Evolutionary conservation across 2,888 invertebrate genomes (phyloP).

Genomic region (Conchocele bisecta): DNA sequence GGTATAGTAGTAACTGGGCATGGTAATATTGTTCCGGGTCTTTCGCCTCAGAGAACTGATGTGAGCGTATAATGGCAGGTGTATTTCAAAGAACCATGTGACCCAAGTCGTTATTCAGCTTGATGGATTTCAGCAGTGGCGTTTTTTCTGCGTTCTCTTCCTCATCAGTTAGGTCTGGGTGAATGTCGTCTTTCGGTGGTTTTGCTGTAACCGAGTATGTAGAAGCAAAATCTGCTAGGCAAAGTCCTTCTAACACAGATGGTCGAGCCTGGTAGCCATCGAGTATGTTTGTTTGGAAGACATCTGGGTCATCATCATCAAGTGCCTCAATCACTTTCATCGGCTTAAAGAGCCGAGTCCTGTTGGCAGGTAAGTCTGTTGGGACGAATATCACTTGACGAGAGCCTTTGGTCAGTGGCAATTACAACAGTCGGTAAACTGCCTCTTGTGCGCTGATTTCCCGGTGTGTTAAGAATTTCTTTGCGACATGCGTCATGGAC

Average conservation of each 20-base stretch:
- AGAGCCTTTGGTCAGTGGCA: slow-evolving; percentile 43
- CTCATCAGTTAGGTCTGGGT: not conserved
- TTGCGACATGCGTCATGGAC: slow-evolving; percentile 23
- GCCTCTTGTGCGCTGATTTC: slow-evolving; percentile 66
- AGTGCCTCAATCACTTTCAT: slow-evolving; percentile 45
- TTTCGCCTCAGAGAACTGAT: slow-evolving; percentile 13
- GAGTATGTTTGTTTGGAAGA: slow-evolving; percentile 45
- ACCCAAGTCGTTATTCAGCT: slow-evolving; percentile 23
- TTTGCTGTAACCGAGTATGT: slow-evolving; percentile 3
- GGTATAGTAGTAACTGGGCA: slow-evolving; percentile 1
- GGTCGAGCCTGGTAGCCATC: slow-evolving; percentile 71
- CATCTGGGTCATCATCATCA: slow-evolving; percentile 40
- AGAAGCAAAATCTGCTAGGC: slow-evolving; percentile 71
- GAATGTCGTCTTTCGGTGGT: not conserved
- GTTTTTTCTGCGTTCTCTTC: slow-evolving; percentile 1
- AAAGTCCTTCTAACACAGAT: slow-evolving; percentile 62
- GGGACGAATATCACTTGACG: slow-evolving; percentile 45
- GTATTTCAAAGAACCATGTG: slow-evolving; percentile 1
- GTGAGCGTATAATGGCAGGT: slow-evolving; percentile 12
- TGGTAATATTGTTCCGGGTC: slow-evolving; percentile 16
- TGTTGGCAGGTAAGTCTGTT: slow-evolving; percentile 57
- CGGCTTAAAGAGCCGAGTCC: slow-evolving; percentile 66
- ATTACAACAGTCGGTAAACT: slow-evolving; percentile 46
- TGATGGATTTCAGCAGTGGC: slow-evolving; percentile 18
- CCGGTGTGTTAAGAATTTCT: slow-evolving; percentile 49